Evolutionary conservation across 2,888 invertebrate genomes (phyloP).

Genomic region (Caenorhabditis japonica): DNA sequence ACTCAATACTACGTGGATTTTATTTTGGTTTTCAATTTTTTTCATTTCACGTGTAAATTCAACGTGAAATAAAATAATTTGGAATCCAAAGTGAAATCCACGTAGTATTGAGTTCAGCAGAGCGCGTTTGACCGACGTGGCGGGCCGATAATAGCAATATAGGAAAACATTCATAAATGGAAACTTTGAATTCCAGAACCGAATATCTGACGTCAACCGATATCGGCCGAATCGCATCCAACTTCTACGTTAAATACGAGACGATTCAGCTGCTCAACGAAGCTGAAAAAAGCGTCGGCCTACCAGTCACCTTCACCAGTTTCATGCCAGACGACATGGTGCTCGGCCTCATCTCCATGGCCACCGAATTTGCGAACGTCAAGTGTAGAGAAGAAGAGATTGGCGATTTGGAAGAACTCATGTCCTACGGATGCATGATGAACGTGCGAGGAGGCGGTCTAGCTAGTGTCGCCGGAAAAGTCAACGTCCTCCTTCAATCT

Average conservation of each 20-base stretch:
- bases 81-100: too few relatives aligned
- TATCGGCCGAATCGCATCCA: constrained; percentile 94
- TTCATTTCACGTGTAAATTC: too few relatives aligned
- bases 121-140: too few relatives aligned
- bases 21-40: too few relatives aligned
- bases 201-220: constrained; percentile 80
- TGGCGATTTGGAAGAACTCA: constrained; percentile 87
- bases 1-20: too few relatives aligned
- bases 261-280: constrained; percentile 84
- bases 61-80: too few relatives aligned
- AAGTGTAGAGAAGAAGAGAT: constrained; percentile 93
- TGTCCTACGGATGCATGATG: constrained; percentile 85
- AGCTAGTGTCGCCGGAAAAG: constrained; percentile 93
- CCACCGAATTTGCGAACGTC: constrained; percentile 94
- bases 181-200: constrained; percentile 71
- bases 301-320: constrained; percentile 79
- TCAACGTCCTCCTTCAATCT: constrained; percentile 84
- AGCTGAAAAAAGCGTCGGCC: constrained; percentile 41
- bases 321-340: constrained; percentile 76
- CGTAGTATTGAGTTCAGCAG: too few relatives aligned
- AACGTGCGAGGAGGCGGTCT: constrained; percentile 87
- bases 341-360: constrained; percentile 89
- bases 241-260: constrained; percentile 95
- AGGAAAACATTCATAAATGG: too few relatives aligned
- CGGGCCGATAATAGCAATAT: too few relatives aligned